Base-by-base conservation (phyloP, 2,888 invertebrate genomes). In the Encarsia formosa region DNA sequence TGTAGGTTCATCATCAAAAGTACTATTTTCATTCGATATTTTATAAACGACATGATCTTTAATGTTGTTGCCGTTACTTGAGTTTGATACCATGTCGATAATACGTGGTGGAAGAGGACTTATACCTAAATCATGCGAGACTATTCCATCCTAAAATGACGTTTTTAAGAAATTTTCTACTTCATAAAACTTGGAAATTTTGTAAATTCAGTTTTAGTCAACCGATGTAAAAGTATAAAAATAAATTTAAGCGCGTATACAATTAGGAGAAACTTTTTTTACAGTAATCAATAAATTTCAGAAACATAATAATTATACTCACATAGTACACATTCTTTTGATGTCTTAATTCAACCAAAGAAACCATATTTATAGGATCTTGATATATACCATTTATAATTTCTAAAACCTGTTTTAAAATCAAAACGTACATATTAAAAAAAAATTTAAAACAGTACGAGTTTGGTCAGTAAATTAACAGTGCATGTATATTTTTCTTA, bases 31-130 rank as follows among this genome's bases (percentile, higher is more conserved):
- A 9, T 9, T 13, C 1, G 20, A 13, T 39, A 56, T 46, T 52
- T 52, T 56, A 19, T 32, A 56, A 16, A 56, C 29, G 5, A 56
- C 49, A 15, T 56, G 52, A 49, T 56, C 42, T 26, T 49, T 48
- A 4, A 42, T 6, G n/a, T 34, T 13, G n/a, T 19, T 15, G 24
- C 23, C 16, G 34, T 24, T 20, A n/a, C 16, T 18, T 20, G n/a
- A 41, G 22, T 52, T 56, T 22, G 56, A 18, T 2, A 55, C 40
- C 9, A 48, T n/a, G 22, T 49, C 11, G 13, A 52, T 41, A n/a
- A 55, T 29, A 24, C 52, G 52, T 15, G 19, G 41, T 1, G 56
- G 56, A 13, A 56, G 38, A 8, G 56, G 52, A 38, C 56, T 56
- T 20, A 56, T 56, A 2, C 49, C 56, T 42, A 56, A 39, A 34